Conservation (phyloP, 23 tunicate species). For the Botrylloides violaceus region DNA sequence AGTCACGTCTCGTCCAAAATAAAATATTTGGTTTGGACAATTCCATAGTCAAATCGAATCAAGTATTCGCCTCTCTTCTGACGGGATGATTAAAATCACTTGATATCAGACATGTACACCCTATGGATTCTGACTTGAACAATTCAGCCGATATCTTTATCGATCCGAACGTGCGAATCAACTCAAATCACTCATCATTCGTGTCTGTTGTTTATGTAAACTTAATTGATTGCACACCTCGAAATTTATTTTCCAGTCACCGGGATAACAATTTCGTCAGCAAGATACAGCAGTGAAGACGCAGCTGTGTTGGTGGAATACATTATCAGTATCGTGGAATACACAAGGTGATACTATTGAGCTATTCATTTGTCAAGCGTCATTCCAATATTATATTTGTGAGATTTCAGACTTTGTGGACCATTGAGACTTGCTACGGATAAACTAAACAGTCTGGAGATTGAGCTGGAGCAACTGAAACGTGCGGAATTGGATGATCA, state of each 20-base stretch:
- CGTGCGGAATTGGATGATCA: conserved; percentile 68
- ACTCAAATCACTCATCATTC: too few species aligned
- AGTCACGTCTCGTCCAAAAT: too few species aligned
- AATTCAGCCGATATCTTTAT: too few species aligned
- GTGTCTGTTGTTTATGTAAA: too few species aligned
- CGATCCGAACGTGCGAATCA: too few species aligned
- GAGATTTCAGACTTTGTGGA: conserved; percentile 34
- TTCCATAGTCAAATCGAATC: too few species aligned
- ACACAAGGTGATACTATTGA: conserved; percentile 35
- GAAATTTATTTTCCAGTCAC: conserved; percentile 21
- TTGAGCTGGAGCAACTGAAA: conserved; percentile 49
- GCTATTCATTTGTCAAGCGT: not conserved
- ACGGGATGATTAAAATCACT: too few species aligned
- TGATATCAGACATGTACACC: too few species aligned
- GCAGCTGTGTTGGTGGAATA: conserved; percentile 91
- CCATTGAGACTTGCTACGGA: conserved; percentile 74
- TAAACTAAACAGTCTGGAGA: conserved; percentile 41
- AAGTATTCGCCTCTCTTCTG: too few species aligned
- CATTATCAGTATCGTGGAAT: conserved; percentile 80
- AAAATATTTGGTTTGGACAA: too few species aligned
- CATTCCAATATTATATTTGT: not conserved
- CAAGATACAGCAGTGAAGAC: conserved; percentile 92
- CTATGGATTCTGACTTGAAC: too few species aligned
- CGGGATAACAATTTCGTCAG: conserved; percentile 93
- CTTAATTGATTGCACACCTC: too few species aligned